Evolutionary conservation across 2,888 invertebrate species (phyloP).

Genomic region (Craniophora ligustri): DNA sequence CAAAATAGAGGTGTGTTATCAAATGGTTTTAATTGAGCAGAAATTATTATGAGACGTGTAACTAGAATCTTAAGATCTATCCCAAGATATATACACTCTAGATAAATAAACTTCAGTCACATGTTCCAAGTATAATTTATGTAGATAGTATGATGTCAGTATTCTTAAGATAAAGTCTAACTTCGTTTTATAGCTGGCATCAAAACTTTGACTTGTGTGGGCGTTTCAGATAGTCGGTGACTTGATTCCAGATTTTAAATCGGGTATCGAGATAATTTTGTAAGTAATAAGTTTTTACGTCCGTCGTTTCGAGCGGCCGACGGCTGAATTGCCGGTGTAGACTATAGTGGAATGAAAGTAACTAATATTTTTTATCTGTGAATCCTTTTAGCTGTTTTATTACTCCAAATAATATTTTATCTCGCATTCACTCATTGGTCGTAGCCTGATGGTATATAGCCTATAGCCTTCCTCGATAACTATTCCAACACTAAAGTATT

Average conservation of each 20-base stretch:
- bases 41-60: conserved; percentile 46
- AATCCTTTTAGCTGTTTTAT: too few relatives aligned
- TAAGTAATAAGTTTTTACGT: background rate
- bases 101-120: conserved; percentile 24
- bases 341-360: too few relatives aligned
- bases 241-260: background rate
- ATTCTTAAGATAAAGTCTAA: conserved; percentile 28
- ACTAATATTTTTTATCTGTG: too few relatives aligned
- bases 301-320: background rate
- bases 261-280: conserved; percentile 4
- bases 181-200: conserved; percentile 28
- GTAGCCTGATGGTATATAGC: too few relatives aligned
- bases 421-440: too few relatives aligned
- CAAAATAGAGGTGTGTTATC: conserved; percentile 41
- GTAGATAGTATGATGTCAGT: conserved; percentile 26
- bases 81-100: conserved; percentile 3
- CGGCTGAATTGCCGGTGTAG: too few relatives aligned
- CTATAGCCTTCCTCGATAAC: too few relatives aligned
- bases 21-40: conserved; percentile 51
- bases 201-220: conserved; percentile 36
- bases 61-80: conserved; percentile 20
- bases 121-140: conserved; percentile 36
- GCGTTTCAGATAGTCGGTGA: conserved; percentile 12
- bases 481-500: too few relatives aligned
- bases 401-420: too few relatives aligned